Conservation (phyloP, 2,113 vertebrate genomes). For the Grallaria varia region DNA sequence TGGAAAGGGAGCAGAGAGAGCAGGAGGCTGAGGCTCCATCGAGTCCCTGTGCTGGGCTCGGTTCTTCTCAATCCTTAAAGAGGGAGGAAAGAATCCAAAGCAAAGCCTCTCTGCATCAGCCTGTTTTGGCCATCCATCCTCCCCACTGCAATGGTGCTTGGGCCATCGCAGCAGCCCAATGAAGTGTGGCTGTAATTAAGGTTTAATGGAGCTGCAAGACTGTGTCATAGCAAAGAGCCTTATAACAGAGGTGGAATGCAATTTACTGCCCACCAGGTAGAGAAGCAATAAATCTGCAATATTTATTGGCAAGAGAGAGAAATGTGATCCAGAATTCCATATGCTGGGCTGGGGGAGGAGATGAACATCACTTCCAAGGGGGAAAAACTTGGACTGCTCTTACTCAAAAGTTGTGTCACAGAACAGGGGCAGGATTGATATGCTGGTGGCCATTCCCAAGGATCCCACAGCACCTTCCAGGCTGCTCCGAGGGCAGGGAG, state of each 20-base stretch:
- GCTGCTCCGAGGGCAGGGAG: neutral
- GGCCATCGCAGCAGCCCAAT: conserved; percentile 48
- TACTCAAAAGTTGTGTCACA: neutral
- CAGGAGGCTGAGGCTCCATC: neutral
- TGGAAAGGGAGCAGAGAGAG: conserved; percentile 9
- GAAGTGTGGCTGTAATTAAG: conserved; percentile 75
- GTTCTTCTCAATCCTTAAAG: conserved; percentile 50
- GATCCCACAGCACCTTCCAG: neutral
- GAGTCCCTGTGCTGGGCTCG: conserved; percentile 39
- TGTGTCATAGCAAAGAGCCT: conserved; percentile 71
- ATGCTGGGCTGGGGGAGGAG: conserved; percentile 55
- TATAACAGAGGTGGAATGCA: conserved; percentile 72
- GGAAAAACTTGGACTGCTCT: neutral
- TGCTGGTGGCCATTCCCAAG: neutral
- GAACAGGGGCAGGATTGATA: neutral
- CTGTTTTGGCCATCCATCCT: conserved; percentile 56
- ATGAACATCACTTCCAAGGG: conserved; percentile 46
- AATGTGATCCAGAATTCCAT: conserved; percentile 67
- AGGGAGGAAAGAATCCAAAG: conserved; percentile 52
- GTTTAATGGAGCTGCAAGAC: conserved; percentile 74
- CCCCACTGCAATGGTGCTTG: conserved; percentile 30
- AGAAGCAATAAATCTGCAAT: conserved; percentile 67
- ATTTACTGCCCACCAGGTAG: conserved; percentile 74
- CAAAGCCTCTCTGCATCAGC: conserved; percentile 28
- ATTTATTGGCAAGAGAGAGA: conserved; percentile 75